Base-by-base conservation (phyloP, 2,113 vertebrate species). In the Mustelus asterias region DNA sequence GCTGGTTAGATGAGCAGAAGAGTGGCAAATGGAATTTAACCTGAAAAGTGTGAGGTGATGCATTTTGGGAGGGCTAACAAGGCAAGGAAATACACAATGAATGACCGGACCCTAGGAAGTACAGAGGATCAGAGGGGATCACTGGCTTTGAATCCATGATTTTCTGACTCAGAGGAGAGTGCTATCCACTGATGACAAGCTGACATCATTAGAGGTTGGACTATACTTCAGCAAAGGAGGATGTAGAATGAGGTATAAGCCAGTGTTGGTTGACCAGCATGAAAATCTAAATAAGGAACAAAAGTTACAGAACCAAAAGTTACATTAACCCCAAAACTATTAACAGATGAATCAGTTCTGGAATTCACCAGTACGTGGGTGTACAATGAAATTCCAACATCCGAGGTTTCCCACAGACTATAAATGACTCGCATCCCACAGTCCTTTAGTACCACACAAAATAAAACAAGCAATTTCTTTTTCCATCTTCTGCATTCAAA, bases 271-370 rank as follows among this genome's bases (percentile, higher is more conserved):
- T 37, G n/a, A 80, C 76, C 76, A 80, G 76, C 7, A n/a, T 80
- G 69, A 70, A 70, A 80, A 80, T 14, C 33, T 80, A 80, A 80
- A 37, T 80, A 37, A 83, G n/a, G 70, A 37, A 33, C 48, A 54
- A 54, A 54, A 54, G 48, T 54, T 78, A n/a, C 29, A 78, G 1
- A 54, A 83, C n/a, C 1, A 83, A 83, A 88, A 6, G 10, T 11
- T 44, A n/a, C 41, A 41, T 69, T 67, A 95, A 24, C 60, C 20
- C 44, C 0, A 95, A 95, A 48, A 95, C 18, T 67, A 24, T 95
- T 44, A 95, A n/a, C 24, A 24, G 94, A 95, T 95, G 94, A 95
- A 95, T 65, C 70, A 58, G n/a, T 94, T 37, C 26, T 94, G 16
- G 0, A 94, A 94, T 94, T 33, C 48, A 33, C 44, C 65, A 67